Base-by-base conservation (phyloP, 64 coral and sea anemone species). In the Pocillopora damicornis region DNA sequence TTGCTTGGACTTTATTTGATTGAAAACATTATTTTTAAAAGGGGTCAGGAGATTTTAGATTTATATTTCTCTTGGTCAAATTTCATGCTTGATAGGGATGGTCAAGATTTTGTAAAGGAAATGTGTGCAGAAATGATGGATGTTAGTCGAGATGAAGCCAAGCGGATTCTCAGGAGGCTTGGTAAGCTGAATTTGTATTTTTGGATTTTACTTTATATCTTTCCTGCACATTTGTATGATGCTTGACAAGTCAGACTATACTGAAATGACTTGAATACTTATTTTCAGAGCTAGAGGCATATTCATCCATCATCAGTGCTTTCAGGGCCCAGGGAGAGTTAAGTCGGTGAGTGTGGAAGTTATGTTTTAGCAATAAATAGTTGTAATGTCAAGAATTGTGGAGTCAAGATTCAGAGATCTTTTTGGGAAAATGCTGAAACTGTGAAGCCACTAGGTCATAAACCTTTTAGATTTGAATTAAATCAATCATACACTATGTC, bases 311-410 rank as follows among this genome's bases (percentile, higher is more conserved):
- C 30, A 94, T 99, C 38, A 99, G 93, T 93, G 93, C 93, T 69
- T 95, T 99, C 38, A 88, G 97, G 75, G 97, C 97, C 25, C 97
- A 99, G 88, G 97, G 97, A 85, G 97, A 99, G 23, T 81, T 99
- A 71, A 92, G 90, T 76, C 89, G 97, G 97, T 99, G 61, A 79
- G 87, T 34, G 77, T 11, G 6, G 65, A 35, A 13, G n/a, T 26
- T 61, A 76, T 4, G 35, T 37, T 25, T 62, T 4, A 58, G 61
- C 12, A 15, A 12, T 37, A 2, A 79, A 20, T 79, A 30, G 30
- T 30, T 30, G 30, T 30, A 13, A 37, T 51, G 42, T 51, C 42
- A 2, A 51, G 42, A 51, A 7, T 7, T 51, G 2, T 51, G 42
- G 42, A 51, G 42, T 51, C 7, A 7, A 0, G 42, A 51, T 51